Conservation (phyloP, 2,797 vertebrate genomes). For the Petrocephalus sullivani region DNA sequence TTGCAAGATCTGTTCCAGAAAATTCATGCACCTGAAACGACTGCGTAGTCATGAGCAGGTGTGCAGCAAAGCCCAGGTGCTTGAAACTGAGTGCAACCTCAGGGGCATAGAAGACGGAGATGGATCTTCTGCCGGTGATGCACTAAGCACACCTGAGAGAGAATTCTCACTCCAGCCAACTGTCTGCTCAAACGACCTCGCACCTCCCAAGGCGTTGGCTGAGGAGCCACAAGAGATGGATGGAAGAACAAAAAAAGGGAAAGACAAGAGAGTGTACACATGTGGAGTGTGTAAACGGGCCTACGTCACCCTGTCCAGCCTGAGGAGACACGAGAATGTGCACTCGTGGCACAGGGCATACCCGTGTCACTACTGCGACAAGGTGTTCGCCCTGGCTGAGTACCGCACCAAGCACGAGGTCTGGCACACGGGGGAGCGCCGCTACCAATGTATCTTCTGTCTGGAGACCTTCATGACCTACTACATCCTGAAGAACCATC, state of each 20-base stretch:
- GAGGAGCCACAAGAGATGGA: conserved; percentile 58
- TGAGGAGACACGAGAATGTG: conserved; percentile 92
- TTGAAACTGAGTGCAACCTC: conserved; percentile 51
- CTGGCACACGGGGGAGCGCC: conserved; percentile 95
- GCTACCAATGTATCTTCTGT: conserved; percentile 98
- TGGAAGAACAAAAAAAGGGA: conserved; percentile 66
- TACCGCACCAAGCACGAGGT: conserved; percentile 97
- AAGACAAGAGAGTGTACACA: conserved; percentile 78
- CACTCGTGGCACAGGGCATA: conserved; percentile 97
- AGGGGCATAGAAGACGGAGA: conserved; percentile 49
- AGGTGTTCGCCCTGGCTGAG: conserved; percentile 94
- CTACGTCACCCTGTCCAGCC: conserved; percentile 90
- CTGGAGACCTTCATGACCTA: conserved; percentile 98
- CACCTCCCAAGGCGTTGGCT: conserved; percentile 37
- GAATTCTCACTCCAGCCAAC: conserved; percentile 53
- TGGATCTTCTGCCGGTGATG: conserved; percentile 32
- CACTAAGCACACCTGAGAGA: conserved; percentile 38
- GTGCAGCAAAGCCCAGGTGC: conserved; percentile 62
- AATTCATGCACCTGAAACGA: conserved; percentile 82
- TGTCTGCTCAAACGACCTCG: conserved; percentile 42
- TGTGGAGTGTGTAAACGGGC: conserved; percentile 89
- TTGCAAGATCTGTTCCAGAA: conserved; percentile 87
- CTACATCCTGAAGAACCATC: conserved; percentile 96
- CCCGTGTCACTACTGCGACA: conserved; percentile 97
- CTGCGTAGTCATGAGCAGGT: conserved; percentile 83